Conservation (phyloP, 2,797 vertebrate genomes). For the Anas bernieri region DNA sequence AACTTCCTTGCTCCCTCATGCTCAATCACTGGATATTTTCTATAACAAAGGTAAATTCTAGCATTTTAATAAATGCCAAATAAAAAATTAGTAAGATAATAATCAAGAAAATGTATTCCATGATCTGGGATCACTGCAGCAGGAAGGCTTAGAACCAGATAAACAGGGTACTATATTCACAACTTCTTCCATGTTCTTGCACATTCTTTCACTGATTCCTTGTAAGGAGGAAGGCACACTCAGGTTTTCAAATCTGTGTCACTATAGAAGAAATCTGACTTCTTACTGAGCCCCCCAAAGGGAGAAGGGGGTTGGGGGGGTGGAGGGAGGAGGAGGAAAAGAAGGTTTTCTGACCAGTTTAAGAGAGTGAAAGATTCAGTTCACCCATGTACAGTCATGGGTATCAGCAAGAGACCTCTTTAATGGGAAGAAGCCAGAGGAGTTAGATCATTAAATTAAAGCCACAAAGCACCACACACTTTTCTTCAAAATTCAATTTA, state of each 20-base stretch:
- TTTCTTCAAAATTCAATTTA: neutral
- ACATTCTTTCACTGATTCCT: neutral
- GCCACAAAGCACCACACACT: neutral
- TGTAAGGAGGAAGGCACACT: neutral
- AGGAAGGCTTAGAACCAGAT: constrained; percentile 24
- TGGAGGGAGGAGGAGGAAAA: neutral
- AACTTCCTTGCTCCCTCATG: constrained; percentile 52
- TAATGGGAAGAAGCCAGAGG: neutral
- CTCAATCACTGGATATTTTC: constrained; percentile 67
- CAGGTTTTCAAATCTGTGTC: neutral
- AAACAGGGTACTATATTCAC: neutral
- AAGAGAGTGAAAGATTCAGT: neutral
- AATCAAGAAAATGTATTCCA: constrained; percentile 68
- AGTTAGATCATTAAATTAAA: neutral
- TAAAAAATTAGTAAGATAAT: constrained; percentile 69
- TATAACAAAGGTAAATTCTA: constrained; percentile 46
- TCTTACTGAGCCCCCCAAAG: neutral
- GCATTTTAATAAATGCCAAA: constrained; percentile 72
- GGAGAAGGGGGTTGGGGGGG: neutral
- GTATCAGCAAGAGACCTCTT: neutral
- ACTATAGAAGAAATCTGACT: neutral
- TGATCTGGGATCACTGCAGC: constrained; percentile 55
- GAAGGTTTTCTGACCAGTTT: neutral
- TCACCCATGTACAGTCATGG: neutral
- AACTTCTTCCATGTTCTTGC: neutral